A percentile compares a stretch with the other conserved stretches of the same genome.
These are phyloP conservation scores for Montipora capricornis DNA, from an alignment of 64 coral and sea anemone genomes.

Conservation along the genomic window DNA sequence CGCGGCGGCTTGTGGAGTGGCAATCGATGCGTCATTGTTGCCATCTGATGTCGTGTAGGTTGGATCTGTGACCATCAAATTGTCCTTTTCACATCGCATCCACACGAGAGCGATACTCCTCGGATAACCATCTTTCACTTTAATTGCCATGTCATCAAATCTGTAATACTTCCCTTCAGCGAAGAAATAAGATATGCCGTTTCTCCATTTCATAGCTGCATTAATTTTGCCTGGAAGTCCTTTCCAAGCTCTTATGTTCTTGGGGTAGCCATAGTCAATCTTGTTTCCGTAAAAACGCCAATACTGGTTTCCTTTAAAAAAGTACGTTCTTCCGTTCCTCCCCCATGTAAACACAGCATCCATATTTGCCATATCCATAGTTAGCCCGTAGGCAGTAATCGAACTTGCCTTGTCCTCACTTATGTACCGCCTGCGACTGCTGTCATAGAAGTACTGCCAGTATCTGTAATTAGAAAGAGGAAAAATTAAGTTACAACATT, in stretches of 20 bases:
- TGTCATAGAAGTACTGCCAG: slow-evolving; percentile 56
- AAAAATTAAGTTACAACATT: background rate
- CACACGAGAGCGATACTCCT: slow-evolving; percentile 47
- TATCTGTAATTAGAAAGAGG: slow-evolving; percentile 6
- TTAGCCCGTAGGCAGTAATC: slow-evolving; percentile 57
- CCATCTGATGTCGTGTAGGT: too few relatives aligned
- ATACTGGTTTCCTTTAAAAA: slow-evolving; percentile 78
- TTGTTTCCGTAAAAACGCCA: slow-evolving; percentile 71
- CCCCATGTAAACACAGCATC: slow-evolving; percentile 68
- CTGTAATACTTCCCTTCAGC: slow-evolving; percentile 61
- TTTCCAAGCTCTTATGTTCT: slow-evolving; percentile 63
- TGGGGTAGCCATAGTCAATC: slow-evolving; percentile 74
- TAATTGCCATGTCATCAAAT: slow-evolving; percentile 61
- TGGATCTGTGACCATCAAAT: background rate
- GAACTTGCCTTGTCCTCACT: background rate
- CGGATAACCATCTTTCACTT: slow-evolving; percentile 39
- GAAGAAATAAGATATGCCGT: slow-evolving; percentile 83
- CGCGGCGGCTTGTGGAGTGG: too few relatives aligned
- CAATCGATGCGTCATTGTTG: too few relatives aligned
- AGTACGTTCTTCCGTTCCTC: slow-evolving; percentile 69
- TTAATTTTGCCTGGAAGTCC: slow-evolving; percentile 66
- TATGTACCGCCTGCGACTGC: background rate
- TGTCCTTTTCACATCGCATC: slow-evolving; percentile 49
- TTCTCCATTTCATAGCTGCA: slow-evolving; percentile 75
- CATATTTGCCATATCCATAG: slow-evolving; percentile 46